Evolutionary conservation across 2,888 invertebrate species (phyloP).

Genomic region (Tiliacea citrago): DNA sequence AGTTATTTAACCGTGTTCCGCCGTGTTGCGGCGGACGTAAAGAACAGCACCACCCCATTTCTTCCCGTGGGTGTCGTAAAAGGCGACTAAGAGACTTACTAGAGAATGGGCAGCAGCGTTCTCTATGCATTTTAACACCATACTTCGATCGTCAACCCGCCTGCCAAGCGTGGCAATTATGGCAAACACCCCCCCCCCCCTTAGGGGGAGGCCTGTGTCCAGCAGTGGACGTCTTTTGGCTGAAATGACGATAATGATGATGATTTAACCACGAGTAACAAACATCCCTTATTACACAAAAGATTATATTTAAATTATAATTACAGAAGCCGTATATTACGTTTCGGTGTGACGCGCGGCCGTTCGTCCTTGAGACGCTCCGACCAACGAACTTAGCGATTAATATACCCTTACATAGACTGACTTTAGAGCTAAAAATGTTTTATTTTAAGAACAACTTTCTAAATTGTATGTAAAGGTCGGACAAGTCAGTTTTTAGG

Average conservation of each 20-base stretch:
- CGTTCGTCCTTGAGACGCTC: constrained; percentile 71
- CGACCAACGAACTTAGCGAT: constrained; percentile 71
- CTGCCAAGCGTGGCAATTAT: too few species aligned
- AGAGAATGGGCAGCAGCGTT: too few species aligned
- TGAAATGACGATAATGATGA: too few species aligned
- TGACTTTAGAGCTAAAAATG: constrained; percentile 43
- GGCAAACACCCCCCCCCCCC: too few species aligned
- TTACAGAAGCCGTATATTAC: constrained; percentile 45
- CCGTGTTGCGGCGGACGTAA: too few species aligned
- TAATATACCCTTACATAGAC: constrained; percentile 43
- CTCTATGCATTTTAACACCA: too few species aligned
- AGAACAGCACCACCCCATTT: too few species aligned
- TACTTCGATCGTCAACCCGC: too few species aligned
- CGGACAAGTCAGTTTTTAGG: constrained; percentile 33
- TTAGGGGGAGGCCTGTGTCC: too few species aligned
- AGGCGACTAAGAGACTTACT: too few species aligned
- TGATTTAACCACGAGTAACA: constrained; percentile 7
- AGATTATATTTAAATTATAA: constrained; percentile 35
- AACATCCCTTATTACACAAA: constrained; percentile 16
- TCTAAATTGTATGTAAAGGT: constrained; percentile 35
- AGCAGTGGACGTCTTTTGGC: too few species aligned
- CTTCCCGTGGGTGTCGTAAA: too few species aligned
- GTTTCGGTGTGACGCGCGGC: constrained; percentile 45
- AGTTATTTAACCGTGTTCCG: not conserved
- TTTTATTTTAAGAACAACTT: constrained; percentile 41